Percentiles rank a stretch among this genome's conserved stretches.
phyloP scores from a whole-genome alignment of 2,888 invertebrate species.

The Dexiosoma caninum region DNA sequence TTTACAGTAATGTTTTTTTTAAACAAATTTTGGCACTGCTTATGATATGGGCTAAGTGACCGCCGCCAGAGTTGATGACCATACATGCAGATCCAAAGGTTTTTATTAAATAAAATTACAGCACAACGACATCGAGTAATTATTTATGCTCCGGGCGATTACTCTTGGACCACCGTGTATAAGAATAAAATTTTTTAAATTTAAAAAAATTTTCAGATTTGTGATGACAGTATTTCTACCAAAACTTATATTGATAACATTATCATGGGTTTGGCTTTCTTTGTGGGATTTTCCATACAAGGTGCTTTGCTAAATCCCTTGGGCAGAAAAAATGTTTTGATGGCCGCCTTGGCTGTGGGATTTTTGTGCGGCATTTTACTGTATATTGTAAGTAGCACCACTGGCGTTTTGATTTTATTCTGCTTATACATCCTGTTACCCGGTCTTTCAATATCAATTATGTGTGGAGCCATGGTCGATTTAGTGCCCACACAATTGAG shows the following conservation, averaged over 20 bases:
- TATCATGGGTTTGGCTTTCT: slow-evolving; percentile 72
- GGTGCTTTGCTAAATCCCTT: slow-evolving; percentile 72
- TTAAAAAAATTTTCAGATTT: slow-evolving; percentile 65
- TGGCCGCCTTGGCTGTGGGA: slow-evolving; percentile 67
- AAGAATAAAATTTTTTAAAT: no score
- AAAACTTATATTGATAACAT: slow-evolving; percentile 73
- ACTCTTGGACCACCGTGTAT: no score
- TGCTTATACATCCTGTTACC: slow-evolving; percentile 73
- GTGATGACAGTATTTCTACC: slow-evolving; percentile 70
- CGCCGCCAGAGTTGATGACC: no score
- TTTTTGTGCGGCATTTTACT: slow-evolving; percentile 71
- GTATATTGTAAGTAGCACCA: slow-evolving; percentile 69
- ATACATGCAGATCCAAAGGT: no score
- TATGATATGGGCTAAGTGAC: no score
- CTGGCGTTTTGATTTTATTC: slow-evolving; percentile 71
- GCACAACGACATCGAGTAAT: no score
- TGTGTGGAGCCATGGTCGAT: slow-evolving; percentile 73
- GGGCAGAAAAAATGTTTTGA: slow-evolving; percentile 72
- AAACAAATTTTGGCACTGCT: no score
- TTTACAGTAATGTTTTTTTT: no score
- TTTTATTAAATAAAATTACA: no score
- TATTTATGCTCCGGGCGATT: no score
- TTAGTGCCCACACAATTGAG: slow-evolving; percentile 72
- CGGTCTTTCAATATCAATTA: slow-evolving; percentile 72
- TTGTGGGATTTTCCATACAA: slow-evolving; percentile 73